A percentile compares a stretch with the other conserved stretches of the same genome.
These are phyloP conservation scores for Drosophila suzukii DNA, from an alignment of 1,140 invertebrate species.

Conservation along the genomic window DNA sequence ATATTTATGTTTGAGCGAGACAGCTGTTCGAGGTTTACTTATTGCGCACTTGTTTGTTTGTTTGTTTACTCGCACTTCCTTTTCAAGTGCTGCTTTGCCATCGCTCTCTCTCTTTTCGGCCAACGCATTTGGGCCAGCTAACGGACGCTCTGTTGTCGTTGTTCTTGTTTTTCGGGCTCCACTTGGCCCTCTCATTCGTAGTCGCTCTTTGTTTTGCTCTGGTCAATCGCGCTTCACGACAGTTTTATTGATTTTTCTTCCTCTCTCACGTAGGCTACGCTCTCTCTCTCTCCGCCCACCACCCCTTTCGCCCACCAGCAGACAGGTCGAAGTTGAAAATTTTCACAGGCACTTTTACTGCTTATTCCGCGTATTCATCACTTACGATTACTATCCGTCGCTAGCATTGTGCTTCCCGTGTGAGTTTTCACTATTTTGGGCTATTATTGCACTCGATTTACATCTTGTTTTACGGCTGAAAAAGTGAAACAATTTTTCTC, in stretches of 20 bases:
- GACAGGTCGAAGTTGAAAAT: conserved; percentile 46
- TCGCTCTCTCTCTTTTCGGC: conserved; percentile 13
- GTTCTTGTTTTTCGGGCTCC: conserved; percentile 21
- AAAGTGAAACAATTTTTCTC: conserved; percentile 16
- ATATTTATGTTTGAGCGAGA: conserved; percentile 31
- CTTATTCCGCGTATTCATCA: conserved; percentile 4
- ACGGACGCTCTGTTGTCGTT: conserved; percentile 33
- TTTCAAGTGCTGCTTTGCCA: background rate
- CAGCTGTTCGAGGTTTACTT: conserved; percentile 65
- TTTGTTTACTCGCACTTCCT: conserved; percentile 25
- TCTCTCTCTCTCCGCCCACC: conserved; percentile 16
- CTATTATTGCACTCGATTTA: conserved; percentile 15
- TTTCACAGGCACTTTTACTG: conserved; percentile 48
- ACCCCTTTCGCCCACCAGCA: conserved; percentile 27
- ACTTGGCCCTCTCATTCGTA: conserved; percentile 42
- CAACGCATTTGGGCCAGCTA: conserved; percentile 71
- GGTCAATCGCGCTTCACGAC: conserved; percentile 70
- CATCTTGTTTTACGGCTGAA: conserved; percentile 25
- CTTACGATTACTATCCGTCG: conserved; percentile 31
- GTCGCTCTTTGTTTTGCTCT: conserved; percentile 71
- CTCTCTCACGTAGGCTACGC: conserved; percentile 27
- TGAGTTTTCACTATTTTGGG: conserved; percentile 26
- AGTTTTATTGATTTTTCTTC: conserved; percentile 72
- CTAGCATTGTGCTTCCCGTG: conserved; percentile 20
- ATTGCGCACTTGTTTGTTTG: conserved; percentile 47